Conservation (phyloP, 2,113 vertebrate genomes). For the Cygnus buccinator region DNA sequence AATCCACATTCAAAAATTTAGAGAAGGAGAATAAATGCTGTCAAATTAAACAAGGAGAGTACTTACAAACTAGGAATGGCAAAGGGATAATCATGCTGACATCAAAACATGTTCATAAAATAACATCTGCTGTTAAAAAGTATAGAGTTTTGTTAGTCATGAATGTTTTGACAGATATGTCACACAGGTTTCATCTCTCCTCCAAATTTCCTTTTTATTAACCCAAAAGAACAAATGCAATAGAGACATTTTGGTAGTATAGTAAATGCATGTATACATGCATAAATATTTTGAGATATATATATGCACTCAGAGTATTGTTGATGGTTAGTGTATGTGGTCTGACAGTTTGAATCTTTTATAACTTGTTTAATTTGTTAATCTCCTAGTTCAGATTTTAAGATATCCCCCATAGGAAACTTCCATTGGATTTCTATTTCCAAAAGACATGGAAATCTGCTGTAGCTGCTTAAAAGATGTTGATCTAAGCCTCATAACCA, state of each 20-base stretch:
- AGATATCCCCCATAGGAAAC: not conserved
- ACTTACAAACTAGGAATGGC: conserved; percentile 11
- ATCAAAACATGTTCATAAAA: conserved; percentile 48
- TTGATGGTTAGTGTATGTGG: not conserved
- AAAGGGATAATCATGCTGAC: conserved; percentile 38
- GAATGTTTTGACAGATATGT: conserved; percentile 61
- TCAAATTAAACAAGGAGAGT: conserved; percentile 3
- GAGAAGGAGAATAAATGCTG: conserved; percentile 22
- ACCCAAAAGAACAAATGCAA: not conserved
- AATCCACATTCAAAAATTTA: not conserved
- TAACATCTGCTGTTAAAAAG: conserved; percentile 10
- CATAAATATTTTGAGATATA: not conserved
- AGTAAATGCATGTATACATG: not conserved
- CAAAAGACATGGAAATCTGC: not conserved
- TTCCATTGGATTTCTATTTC: not conserved
- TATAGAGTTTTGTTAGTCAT: conserved; percentile 52
- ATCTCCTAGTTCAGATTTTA: not conserved
- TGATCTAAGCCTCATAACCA: not conserved
- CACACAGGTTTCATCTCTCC: conserved; percentile 29
- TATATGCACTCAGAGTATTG: not conserved
- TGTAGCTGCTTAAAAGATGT: not conserved
- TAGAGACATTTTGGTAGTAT: not conserved
- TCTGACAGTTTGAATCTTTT: not conserved
- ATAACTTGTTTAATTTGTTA: not conserved
- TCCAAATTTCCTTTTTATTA: conserved; percentile 45